phyloP scores from a whole-genome alignment of 2,888 invertebrate genomes.

The Phalangium opilio region DNA sequence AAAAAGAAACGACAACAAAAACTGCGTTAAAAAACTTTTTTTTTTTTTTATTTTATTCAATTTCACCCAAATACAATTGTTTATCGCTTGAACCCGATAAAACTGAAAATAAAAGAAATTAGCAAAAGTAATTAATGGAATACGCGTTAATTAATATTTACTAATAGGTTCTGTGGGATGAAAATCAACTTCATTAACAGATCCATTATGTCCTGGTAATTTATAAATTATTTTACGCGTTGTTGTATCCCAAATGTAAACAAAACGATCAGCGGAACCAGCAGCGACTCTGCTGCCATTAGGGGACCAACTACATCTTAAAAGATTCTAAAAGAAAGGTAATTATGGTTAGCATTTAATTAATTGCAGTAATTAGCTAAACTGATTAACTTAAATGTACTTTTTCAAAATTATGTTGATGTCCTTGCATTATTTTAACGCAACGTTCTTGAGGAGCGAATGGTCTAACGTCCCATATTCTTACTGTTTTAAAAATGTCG shows the following conservation, averaged over 20 bases:
- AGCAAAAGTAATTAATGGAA: too few relatives aligned
- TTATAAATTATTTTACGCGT: constrained; percentile 82
- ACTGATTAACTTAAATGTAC: too few relatives aligned
- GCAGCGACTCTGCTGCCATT: constrained; percentile 81
- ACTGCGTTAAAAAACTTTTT: too few relatives aligned
- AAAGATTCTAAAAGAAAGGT: constrained; percentile 57
- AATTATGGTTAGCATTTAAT: too few relatives aligned
- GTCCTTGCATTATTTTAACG: constrained; percentile 77
- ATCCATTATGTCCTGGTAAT: constrained; percentile 93
- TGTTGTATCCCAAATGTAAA: constrained; percentile 95
- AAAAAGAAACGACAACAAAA: too few relatives aligned
- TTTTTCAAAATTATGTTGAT: constrained; percentile 97
- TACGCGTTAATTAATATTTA: constrained; percentile 31
- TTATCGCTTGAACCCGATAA: constrained; percentile 91
- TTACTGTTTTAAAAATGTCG: constrained; percentile 40
- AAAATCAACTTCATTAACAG: constrained; percentile 91
- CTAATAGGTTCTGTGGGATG: constrained; percentile 81
- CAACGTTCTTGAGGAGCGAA: constrained; percentile 86
- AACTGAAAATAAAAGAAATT: constrained; percentile 39
- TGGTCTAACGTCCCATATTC: constrained; percentile 94
- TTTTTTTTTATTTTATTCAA: constrained; percentile 40
- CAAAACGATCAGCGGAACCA: constrained; percentile 87
- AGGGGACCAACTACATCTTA: constrained; percentile 82
- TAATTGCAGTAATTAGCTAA: too few relatives aligned
- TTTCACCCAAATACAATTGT: constrained; percentile 85